Base-by-base conservation (phyloP, 1,140 invertebrate species). In the Aphelenchoides besseyi region DNA sequence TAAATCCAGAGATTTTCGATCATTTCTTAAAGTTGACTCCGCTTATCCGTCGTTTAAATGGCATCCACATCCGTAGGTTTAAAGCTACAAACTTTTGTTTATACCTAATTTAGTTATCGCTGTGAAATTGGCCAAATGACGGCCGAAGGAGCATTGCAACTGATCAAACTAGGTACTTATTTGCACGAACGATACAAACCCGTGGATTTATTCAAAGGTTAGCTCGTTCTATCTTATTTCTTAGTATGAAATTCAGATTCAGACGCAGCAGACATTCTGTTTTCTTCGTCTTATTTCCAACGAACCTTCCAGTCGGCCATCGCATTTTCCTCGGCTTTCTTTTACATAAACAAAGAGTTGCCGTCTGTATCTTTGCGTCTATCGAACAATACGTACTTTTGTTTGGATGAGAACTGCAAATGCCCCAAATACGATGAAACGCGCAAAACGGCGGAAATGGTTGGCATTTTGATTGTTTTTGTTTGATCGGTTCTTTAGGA, bases 281-380 rank as follows among this genome's bases (percentile, higher is more conserved):
- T 73, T 3, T 48, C 32, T 52, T 53, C 72, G 12, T 73, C 72
- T n/a, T n/a, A 32, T 23, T 74, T 53, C 41, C 61, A 23, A 33
- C 32, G 72, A 18, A 74, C 72, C 5, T 76, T 74, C 8, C 72
- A 74, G 53, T 74, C 72, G n/a, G 72, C 74, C 2, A 54, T 74
- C 30, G 72, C 72, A 5, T 74, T 74, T 35, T 23, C 55, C 2
- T 74, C 72, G 9, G 23, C 74, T 1, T 74, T 74, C 18, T 70
- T 74, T 32, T 74, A 68, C 59, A 26, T 36, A 23, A 41, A 72
- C 16, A 8, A 28, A 18, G 57, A 74, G 12, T 30, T 74, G 16
- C 18, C 37, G 2, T 16, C 26, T 18, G 9, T 74, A 16, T 9
- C 29, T 30, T 32, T 74, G 3, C 36, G 35, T 16, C 48, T 53